These are phyloP conservation scores for Drosophila nigrodunni DNA, from an alignment of 1,140 invertebrate species.

Conservation along the genomic window DNA sequence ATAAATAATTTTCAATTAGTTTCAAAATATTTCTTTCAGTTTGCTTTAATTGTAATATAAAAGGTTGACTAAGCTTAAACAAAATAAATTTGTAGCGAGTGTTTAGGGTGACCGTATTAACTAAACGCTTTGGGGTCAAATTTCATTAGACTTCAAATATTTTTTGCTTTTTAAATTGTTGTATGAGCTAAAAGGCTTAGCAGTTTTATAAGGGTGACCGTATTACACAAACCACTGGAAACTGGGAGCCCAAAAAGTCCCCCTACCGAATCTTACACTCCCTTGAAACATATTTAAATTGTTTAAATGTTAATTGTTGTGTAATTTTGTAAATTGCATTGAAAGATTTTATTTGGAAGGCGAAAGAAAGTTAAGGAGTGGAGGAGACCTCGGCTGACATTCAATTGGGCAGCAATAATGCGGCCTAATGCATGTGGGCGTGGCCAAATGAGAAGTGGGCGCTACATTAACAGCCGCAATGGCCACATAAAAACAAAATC, in stretches of 20 bases:
- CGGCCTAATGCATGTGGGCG: slow-evolving; percentile 35
- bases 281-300: neutral
- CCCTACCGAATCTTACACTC: too few relatives aligned
- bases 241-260: neutral
- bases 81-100: too few relatives aligned
- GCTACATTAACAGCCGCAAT: slow-evolving; percentile 39
- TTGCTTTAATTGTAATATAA: too few relatives aligned
- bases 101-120: too few relatives aligned
- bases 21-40: too few relatives aligned
- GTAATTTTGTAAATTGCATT: slow-evolving; percentile 33
- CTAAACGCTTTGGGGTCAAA: too few relatives aligned
- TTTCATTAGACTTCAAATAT: too few relatives aligned
- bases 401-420: slow-evolving; percentile 30
- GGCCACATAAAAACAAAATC: slow-evolving; percentile 21
- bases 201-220: too few relatives aligned
- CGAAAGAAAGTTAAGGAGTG: neutral
- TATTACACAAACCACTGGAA: too few relatives aligned
- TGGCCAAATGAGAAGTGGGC: slow-evolving; percentile 28
- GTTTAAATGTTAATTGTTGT: slow-evolving; percentile 41
- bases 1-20: too few relatives aligned
- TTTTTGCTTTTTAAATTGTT: neutral
- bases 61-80: too few relatives aligned
- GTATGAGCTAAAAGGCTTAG: neutral
- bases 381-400: slow-evolving; percentile 7
- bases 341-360: neutral